These are phyloP conservation scores for Oostethus manadensis DNA, from an alignment of 2,113 vertebrate species.

Conservation along the genomic window DNA sequence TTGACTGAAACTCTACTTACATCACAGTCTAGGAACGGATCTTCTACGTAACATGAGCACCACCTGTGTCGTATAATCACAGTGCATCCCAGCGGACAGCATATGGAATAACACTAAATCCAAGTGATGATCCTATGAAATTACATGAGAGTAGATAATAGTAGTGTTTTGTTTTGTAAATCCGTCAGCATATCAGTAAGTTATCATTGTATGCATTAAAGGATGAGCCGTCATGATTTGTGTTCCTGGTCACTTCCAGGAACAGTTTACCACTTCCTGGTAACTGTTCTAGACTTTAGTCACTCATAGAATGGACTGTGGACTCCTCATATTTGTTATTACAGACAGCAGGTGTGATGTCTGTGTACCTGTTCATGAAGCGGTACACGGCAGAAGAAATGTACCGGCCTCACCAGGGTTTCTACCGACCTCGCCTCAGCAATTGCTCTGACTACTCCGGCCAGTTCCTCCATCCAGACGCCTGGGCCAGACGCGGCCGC, in stretches of 20 bases:
- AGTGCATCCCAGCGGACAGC: background rate
- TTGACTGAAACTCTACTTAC: too few species aligned
- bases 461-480: constrained; percentile 86
- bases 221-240: too few species aligned
- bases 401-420: constrained; percentile 81
- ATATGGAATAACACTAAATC: background rate
- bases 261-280: too few species aligned
- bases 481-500: constrained; percentile 78
- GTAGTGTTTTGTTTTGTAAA: too few species aligned
- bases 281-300: background rate
- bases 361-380: constrained; percentile 91
- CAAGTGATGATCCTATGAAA: too few species aligned
- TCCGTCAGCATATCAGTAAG: too few species aligned
- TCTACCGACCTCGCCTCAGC: constrained; percentile 86
- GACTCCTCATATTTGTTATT: background rate
- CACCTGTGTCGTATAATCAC: background rate
- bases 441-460: constrained; percentile 91
- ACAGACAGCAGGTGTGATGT: constrained; percentile 87
- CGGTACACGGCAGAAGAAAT: constrained; percentile 86
- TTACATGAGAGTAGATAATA: too few species aligned
- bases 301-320: background rate
- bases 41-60: too few species aligned
- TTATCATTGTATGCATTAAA: too few species aligned
- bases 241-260: too few species aligned
- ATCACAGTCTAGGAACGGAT: too few species aligned